These are phyloP conservation scores for Natrix natrix DNA, from an alignment of 2,797 vertebrate species.

Conservation along the genomic window DNA sequence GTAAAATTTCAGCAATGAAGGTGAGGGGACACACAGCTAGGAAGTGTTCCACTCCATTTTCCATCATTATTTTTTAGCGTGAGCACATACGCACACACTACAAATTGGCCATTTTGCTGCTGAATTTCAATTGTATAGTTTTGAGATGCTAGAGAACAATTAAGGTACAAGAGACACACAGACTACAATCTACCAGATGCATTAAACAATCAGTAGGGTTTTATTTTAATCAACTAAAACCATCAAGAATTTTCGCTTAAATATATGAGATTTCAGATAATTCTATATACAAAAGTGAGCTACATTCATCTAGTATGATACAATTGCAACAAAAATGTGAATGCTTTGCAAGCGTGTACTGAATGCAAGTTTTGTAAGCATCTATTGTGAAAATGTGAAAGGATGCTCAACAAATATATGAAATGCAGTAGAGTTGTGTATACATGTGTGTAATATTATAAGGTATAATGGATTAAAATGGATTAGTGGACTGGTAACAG, in stretches of 20 bases:
- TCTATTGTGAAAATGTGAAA: background rate
- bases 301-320: background rate
- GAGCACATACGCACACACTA: background rate
- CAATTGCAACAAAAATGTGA: background rate
- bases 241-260: background rate
- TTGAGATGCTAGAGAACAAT: background rate
- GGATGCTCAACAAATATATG: background rate
- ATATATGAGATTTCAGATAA: background rate
- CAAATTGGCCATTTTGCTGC: background rate
- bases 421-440: background rate
- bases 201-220: background rate
- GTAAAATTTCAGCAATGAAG: background rate
- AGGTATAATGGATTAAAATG: background rate
- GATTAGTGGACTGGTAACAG: background rate
- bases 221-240: background rate
- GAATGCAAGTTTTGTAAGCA: background rate
- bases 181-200: background rate
- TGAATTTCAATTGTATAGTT: background rate
- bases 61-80: background rate
- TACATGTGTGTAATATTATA: background rate
- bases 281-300: background rate
- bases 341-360: background rate
- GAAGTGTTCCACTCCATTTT: background rate
- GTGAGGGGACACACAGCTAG: background rate
- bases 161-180: background rate